Percentiles rank a stretch among this genome's conserved stretches.
phyloP scores from a whole-genome alignment of 2,113 vertebrate species.

The Periophthalmodon schlosseri region DNA sequence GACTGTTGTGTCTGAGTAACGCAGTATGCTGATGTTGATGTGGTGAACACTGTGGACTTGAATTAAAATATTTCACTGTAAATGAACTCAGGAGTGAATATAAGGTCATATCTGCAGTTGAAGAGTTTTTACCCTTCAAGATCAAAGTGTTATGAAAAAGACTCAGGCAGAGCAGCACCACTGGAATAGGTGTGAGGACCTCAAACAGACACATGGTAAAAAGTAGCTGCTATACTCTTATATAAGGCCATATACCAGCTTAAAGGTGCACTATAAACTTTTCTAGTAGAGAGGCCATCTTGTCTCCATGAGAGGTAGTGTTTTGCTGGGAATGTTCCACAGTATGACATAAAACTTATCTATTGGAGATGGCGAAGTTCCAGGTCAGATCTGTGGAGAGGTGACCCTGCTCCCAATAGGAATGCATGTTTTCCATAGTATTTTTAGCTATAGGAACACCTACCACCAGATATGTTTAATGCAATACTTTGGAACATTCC shows the following conservation, averaged over 20 bases:
- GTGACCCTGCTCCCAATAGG: too few relatives aligned
- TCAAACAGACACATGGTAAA: neutral
- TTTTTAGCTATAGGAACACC: too few relatives aligned
- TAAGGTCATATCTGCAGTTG: neutral
- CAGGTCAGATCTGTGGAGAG: too few relatives aligned
- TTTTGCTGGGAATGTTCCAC: too few relatives aligned
- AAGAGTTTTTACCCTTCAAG: slow-evolving; percentile 3
- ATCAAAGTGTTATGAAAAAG: slow-evolving; percentile 6
- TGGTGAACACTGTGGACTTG: neutral
- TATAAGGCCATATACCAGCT: neutral
- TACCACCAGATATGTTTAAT: too few relatives aligned
- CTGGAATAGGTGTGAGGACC: neutral
- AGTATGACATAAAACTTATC: too few relatives aligned
- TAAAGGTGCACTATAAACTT: neutral
- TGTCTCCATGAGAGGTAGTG: too few relatives aligned
- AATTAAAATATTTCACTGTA: neutral
- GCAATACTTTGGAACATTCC: too few relatives aligned
- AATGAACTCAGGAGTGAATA: neutral
- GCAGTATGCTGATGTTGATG: neutral
- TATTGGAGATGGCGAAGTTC: too few relatives aligned
- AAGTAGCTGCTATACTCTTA: neutral
- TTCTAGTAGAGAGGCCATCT: too few relatives aligned
- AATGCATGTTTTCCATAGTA: too few relatives aligned
- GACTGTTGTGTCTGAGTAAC: neutral
- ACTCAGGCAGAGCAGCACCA: neutral